Conservation (phyloP, 2,888 invertebrate species). For the Campoletis raptor region DNA sequence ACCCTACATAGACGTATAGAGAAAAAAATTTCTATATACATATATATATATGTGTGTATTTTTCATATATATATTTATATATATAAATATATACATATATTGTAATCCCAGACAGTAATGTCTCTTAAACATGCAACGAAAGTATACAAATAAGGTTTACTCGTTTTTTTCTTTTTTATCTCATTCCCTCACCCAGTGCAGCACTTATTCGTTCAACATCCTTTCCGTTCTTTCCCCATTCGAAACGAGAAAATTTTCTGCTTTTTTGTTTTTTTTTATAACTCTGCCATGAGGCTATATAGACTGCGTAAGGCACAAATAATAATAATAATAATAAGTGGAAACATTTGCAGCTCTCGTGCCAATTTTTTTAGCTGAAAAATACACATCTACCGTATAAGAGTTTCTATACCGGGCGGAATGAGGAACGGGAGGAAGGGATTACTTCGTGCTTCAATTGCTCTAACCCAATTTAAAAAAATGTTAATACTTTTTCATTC, state of each 20-base stretch:
- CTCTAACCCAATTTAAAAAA: slow-evolving; percentile 68
- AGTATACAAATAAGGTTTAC: slow-evolving; percentile 73
- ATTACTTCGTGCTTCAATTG: slow-evolving; percentile 56
- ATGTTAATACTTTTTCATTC: slow-evolving; percentile 65
- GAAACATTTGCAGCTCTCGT: slow-evolving; percentile 62
- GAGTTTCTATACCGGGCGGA: neutral
- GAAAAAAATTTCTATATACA: slow-evolving; percentile 7
- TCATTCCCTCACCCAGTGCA: slow-evolving; percentile 34
- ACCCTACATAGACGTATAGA: slow-evolving; percentile 34
- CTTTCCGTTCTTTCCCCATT: slow-evolving; percentile 29
- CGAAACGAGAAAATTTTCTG: slow-evolving; percentile 49
- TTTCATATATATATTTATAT: slow-evolving; percentile 36
- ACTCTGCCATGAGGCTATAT: slow-evolving; percentile 21
- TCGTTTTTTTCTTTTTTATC: slow-evolving; percentile 58
- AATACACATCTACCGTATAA: slow-evolving; percentile 30
- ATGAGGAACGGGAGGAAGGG: neutral
- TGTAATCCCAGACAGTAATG: slow-evolving; percentile 72
- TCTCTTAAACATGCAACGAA: slow-evolving; percentile 74
- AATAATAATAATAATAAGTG: slow-evolving; percentile 51
- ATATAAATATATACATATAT: slow-evolving; percentile 59
- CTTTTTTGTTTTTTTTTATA: slow-evolving; percentile 43
- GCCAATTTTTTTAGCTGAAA: slow-evolving; percentile 66
- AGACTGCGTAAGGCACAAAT: neutral
- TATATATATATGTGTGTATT: slow-evolving; percentile 32
- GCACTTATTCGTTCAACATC: slow-evolving; percentile 38